Evolutionary conservation across 2,888 invertebrate genomes (phyloP).

Genomic region (Amiota communis): DNA sequence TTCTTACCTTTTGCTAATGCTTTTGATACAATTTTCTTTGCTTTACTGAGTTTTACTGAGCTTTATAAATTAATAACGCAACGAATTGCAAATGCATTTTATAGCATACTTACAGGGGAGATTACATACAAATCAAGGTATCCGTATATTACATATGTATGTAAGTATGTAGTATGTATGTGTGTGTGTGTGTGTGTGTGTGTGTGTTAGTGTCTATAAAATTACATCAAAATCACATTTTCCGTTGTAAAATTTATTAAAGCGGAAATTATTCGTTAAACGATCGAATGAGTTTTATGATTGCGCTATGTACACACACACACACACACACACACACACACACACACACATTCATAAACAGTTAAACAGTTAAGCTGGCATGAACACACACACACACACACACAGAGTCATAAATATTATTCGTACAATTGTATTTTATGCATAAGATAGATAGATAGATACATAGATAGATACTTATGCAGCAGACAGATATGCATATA

Average conservation of each 20-base stretch:
- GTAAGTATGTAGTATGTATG: neutral
- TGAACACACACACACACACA: neutral
- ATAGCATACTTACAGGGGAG: neutral
- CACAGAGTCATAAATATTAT: neutral
- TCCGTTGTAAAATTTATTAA: conserved; percentile 62
- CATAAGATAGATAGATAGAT: too few species aligned
- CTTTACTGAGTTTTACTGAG: neutral
- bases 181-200: conserved; percentile 25
- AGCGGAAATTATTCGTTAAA: conserved; percentile 69
- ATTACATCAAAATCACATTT: conserved; percentile 59
- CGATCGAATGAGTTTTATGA: conserved; percentile 63
- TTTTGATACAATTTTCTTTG: too few species aligned
- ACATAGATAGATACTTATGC: too few species aligned
- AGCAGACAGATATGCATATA: too few species aligned
- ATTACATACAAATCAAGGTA: neutral
- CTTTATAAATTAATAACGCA: conserved; percentile 20
- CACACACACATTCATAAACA: neutral
- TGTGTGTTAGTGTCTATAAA: conserved; percentile 38
- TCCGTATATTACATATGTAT: neutral
- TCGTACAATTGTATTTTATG: too few species aligned
- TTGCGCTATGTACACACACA: conserved; percentile 43
- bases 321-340: conserved; percentile 9
- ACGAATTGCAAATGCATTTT: conserved; percentile 14
- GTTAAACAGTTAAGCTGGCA: too few species aligned
- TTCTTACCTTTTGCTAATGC: too few species aligned